These are phyloP conservation scores for Brassicogethes aeneus DNA, from an alignment of 2,888 invertebrate species.

Conservation along the genomic window DNA sequence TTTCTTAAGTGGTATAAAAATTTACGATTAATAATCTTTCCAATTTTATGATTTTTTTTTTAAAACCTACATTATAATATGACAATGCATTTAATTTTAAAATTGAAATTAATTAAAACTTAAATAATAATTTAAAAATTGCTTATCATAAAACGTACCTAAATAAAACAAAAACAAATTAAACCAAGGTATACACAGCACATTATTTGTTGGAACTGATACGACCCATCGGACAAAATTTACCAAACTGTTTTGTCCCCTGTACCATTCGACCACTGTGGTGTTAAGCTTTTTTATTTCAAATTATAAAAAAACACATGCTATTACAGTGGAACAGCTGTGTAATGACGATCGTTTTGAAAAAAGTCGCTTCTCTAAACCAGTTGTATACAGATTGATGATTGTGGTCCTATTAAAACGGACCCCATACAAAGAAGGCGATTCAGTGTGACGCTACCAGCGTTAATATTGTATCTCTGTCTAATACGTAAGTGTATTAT, in stretches of 20 bases:
- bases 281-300: slow-evolving; percentile 38
- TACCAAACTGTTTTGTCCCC: slow-evolving; percentile 33
- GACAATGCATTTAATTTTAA: too few relatives aligned
- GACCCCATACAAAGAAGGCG: slow-evolving; percentile 40
- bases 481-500: background rate
- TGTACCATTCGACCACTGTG: slow-evolving; percentile 33
- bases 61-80: too few relatives aligned
- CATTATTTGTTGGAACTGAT: background rate
- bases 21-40: too few relatives aligned
- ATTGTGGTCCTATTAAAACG: slow-evolving; percentile 37
- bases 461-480: background rate
- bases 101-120: too few relatives aligned
- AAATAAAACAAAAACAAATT: too few relatives aligned
- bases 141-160: too few relatives aligned
- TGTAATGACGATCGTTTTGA: slow-evolving; percentile 11
- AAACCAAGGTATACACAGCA: too few relatives aligned
- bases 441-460: slow-evolving; percentile 9
- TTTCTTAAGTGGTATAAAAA: too few relatives aligned
- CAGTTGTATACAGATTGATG: slow-evolving; percentile 25
- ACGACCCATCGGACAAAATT: slow-evolving; percentile 24
- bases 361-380: slow-evolving; percentile 10
- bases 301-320: slow-evolving; percentile 40
- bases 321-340: slow-evolving; percentile 30
- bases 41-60: too few relatives aligned
- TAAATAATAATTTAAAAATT: too few relatives aligned